Conservation (phyloP, 2,797 vertebrate genomes). For the Fundulus diaphanus region DNA sequence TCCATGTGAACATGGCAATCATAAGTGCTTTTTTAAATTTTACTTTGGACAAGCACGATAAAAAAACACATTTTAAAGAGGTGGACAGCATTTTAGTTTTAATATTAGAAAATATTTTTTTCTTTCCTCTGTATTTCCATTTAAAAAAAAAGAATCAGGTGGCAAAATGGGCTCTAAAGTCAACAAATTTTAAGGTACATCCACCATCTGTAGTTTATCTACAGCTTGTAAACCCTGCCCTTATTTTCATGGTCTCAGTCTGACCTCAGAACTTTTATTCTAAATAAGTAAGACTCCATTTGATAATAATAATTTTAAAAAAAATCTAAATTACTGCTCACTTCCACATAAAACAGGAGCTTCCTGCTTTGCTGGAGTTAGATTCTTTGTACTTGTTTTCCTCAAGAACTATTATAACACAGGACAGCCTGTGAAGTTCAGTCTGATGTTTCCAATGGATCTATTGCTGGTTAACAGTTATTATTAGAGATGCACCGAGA, state of each 20-base stretch:
- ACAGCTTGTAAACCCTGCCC: slow-evolving; percentile 22
- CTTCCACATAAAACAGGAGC: slow-evolving; percentile 5
- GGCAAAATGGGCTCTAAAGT: slow-evolving; percentile 11
- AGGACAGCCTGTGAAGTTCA: slow-evolving; percentile 3
- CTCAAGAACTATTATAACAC: slow-evolving; percentile 1
- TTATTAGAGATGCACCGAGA: neutral
- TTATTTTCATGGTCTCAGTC: neutral
- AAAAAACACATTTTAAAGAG: slow-evolving; percentile 16
- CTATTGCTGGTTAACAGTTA: slow-evolving; percentile 2
- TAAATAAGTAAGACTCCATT: slow-evolving; percentile 37
- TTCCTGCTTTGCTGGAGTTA: slow-evolving; percentile 13
- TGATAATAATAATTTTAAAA: slow-evolving; percentile 16
- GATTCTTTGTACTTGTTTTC: slow-evolving; percentile 32
- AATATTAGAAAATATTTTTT: neutral
- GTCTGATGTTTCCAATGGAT: neutral
- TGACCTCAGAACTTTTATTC: neutral
- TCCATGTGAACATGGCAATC: slow-evolving; percentile 15
- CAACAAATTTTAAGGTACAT: slow-evolving; percentile 9
- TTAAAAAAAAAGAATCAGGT: neutral
- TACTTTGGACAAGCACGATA: slow-evolving; percentile 1
- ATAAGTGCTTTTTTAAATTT: slow-evolving; percentile 13
- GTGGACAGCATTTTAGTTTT: slow-evolving; percentile 5
- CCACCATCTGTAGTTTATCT: slow-evolving; percentile 16
- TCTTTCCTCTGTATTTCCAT: slow-evolving; percentile 4
- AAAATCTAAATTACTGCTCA: slow-evolving; percentile 17